These are phyloP conservation scores for Hylaeus anthracinus DNA, from an alignment of 1,140 invertebrate species.

Conservation along the genomic window DNA sequence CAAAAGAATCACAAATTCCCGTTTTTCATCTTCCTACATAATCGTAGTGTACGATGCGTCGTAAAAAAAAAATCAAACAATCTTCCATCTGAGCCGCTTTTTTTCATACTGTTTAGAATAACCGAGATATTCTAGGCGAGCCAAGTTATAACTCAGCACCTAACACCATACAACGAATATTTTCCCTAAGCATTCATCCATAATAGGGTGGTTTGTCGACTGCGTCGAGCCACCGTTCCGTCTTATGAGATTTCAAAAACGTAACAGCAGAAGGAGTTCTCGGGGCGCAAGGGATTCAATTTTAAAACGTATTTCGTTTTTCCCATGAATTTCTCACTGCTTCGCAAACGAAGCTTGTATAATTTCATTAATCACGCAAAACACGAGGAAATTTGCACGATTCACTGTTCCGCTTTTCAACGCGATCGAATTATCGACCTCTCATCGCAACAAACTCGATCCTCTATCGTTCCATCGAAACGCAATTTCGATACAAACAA, in stretches of 20 bases:
- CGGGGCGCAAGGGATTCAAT: too few relatives aligned
- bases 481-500: conserved; percentile 31
- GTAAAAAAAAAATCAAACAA: background rate
- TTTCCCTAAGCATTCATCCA: background rate
- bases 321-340: too few relatives aligned
- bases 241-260: background rate
- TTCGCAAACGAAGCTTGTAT: background rate
- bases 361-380: background rate
- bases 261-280: too few relatives aligned
- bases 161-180: background rate
- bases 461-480: conserved; percentile 3
- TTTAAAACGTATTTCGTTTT: too few relatives aligned
- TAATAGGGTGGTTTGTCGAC: background rate
- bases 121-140: background rate
- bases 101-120: background rate
- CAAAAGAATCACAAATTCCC: too few relatives aligned
- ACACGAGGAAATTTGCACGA: background rate
- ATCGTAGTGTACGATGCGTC: too few relatives aligned
- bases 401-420: background rate
- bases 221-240: too few relatives aligned
- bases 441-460: background rate
- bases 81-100: background rate
- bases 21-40: too few relatives aligned
- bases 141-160: background rate
- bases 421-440: conserved; percentile 1